Conservation (phyloP, 2,113 vertebrate genomes). For the Gila orcuttii region DNA sequence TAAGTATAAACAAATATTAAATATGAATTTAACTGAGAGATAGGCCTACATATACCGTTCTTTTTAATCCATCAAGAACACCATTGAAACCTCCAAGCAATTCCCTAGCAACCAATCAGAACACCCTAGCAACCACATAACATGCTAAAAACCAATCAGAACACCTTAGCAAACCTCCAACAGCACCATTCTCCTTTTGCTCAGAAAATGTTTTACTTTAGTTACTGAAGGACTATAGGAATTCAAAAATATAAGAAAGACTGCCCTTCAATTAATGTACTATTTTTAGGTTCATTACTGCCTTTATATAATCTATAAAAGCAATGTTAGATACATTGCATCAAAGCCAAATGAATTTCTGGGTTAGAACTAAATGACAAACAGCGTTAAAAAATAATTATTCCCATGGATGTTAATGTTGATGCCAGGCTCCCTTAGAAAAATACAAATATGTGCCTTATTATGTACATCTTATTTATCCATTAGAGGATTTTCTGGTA, state of each 20-base stretch:
- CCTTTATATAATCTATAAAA: not conserved
- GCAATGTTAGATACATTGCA: not conserved
- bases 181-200: not conserved
- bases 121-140: not conserved
- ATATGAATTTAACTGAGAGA: too few relatives aligned
- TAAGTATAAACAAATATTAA: too few relatives aligned
- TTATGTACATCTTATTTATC: slow-evolving; percentile 40
- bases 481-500: slow-evolving; percentile 26
- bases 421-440: not conserved
- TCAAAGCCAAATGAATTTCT: slow-evolving; percentile 8
- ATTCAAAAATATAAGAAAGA: not conserved
- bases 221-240: not conserved
- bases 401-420: not conserved
- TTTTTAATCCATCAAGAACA: not conserved
- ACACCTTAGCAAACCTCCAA: not conserved
- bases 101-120: not conserved
- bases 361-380: not conserved
- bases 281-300: slow-evolving; percentile 23
- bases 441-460: slow-evolving; percentile 23
- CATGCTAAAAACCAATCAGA: not conserved
- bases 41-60: not conserved
- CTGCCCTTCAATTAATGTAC: slow-evolving; percentile 1
- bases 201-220: not conserved
- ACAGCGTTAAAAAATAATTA: not conserved
- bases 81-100: not conserved